Base-by-base conservation (phyloP, 2,113 vertebrate genomes). In the Chascanopsetta lugubris region DNA sequence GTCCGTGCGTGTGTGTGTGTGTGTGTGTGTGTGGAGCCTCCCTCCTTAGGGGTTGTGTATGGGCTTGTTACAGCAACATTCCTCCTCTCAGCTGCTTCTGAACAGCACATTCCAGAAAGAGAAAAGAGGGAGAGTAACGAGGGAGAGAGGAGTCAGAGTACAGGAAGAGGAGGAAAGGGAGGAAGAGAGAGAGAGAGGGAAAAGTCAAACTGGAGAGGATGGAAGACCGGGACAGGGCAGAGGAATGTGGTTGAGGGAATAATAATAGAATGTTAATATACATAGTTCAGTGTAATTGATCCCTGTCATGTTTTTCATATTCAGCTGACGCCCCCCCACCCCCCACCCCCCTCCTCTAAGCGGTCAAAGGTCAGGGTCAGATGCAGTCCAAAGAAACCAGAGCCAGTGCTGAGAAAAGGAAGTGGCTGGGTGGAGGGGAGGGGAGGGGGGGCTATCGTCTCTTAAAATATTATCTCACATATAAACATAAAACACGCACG, bases 51-150 rank as follows among this genome's bases (percentile, higher is more conserved):
- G 82, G 85, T 78, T 89, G 67, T 91, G 90, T 61, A 85, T 47
- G 72, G 88, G 85, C 90, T 89, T 90, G 90, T 89, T 86, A 69
- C 78, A 78, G 85, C 76, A 69, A 42, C 90, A 91, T 91, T 90
- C 86, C 80, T 83, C 61, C 29, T 46, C 90, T 89, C 86, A 90
- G 86, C 83, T 88, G 88, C 88, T 90, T 70, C 79, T 80, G 75
- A 80, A 55, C 71, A 45, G 77, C 59, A 75, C 86, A 88, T 88
- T 86, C 86, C 86, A 57, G 62, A 63, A 26, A 49, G 30, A 65
- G 70, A 56, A 43, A 55, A 59, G 59, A 53, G 32, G 36, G 46
- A 4, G 61, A 67, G 45, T 11, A n/a, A 69, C 34, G 54, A 6
- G 43, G 45, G 24, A 47, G n/a, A 7, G 20, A 46, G 54, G 32